Evolutionary conservation across 2,888 invertebrate species (phyloP).

Genomic region (Leucoma salicis): DNA sequence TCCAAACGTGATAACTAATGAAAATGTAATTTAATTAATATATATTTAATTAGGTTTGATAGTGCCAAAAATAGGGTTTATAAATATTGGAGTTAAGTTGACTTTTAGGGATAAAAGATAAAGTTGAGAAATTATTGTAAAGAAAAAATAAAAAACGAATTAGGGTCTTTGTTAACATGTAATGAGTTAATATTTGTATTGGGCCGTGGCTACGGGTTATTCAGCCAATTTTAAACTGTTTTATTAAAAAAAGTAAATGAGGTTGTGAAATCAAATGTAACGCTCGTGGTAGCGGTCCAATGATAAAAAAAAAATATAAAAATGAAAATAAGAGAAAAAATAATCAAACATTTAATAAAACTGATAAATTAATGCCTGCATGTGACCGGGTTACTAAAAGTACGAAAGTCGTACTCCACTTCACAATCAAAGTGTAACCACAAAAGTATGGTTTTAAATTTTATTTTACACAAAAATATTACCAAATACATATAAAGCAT

Average conservation of each 20-base stretch:
- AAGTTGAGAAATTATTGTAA: slow-evolving; percentile 63
- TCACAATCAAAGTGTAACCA: slow-evolving; percentile 25
- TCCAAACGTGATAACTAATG: slow-evolving; percentile 42
- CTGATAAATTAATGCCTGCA: slow-evolving; percentile 60
- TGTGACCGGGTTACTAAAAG: slow-evolving; percentile 63
- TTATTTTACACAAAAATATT: slow-evolving; percentile 20
- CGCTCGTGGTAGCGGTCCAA: slow-evolving; percentile 59
- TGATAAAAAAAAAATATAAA: slow-evolving; percentile 55
- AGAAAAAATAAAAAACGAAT: slow-evolving; percentile 69
- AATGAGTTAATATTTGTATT: slow-evolving; percentile 55
- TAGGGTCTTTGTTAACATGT: slow-evolving; percentile 72
- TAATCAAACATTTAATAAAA: slow-evolving; percentile 58
- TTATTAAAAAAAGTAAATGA: slow-evolving; percentile 61
- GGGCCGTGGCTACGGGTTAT: slow-evolving; percentile 56
- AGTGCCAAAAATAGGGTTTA: slow-evolving; percentile 79
- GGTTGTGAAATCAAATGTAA: slow-evolving; percentile 75
- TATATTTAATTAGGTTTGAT: slow-evolving; percentile 74
- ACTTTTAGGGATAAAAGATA: slow-evolving; percentile 67
- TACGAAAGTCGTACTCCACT: slow-evolving; percentile 42
- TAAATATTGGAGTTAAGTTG: slow-evolving; percentile 71
- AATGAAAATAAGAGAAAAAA: slow-evolving; percentile 55
- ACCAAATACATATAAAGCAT: slow-evolving; percentile 5
- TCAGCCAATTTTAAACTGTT: slow-evolving; percentile 76
- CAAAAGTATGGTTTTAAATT: slow-evolving; percentile 26
- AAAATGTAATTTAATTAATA: slow-evolving; percentile 49